A percentile compares a stretch with the other conserved stretches of the same genome.
phyloP scores from a whole-genome alignment of 2,797 vertebrate genomes.

The Mus minutoides region DNA sequence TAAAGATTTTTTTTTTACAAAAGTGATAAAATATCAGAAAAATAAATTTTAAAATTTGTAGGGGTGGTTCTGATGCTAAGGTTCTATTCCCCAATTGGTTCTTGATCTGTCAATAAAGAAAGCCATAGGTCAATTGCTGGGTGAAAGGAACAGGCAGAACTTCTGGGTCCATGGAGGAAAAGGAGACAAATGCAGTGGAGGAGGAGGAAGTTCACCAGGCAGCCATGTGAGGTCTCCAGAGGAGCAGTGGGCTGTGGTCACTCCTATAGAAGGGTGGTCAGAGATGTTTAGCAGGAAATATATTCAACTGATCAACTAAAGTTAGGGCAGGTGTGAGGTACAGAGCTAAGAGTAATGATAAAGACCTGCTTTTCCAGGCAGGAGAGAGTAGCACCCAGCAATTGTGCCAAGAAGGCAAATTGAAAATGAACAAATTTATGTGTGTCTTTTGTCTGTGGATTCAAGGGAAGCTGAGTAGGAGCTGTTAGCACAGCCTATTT shows the following conservation, averaged over 20 bases:
- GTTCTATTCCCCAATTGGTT: not conserved
- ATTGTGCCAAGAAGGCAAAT: not conserved
- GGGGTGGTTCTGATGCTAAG: not conserved
- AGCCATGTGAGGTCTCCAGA: not conserved
- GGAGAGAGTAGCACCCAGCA: not conserved
- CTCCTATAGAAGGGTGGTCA: not conserved
- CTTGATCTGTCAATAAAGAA: not conserved
- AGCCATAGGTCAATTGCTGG: not conserved
- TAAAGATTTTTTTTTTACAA: not conserved
- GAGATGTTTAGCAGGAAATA: not conserved
- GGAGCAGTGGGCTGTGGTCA: not conserved
- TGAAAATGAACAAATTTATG: not conserved
- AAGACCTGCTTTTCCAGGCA: not conserved
- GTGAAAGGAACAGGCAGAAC: not conserved
- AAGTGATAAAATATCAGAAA: not conserved
- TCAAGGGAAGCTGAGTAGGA: not conserved
- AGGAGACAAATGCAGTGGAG: not conserved
- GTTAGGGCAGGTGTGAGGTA: not conserved
- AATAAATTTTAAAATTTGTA: conserved; percentile 14
- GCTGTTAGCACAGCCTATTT: not conserved
- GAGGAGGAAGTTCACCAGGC: not conserved
- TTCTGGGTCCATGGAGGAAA: not conserved
- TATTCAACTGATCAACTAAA: not conserved
- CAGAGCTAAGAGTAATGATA: not conserved
- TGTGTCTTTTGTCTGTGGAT: not conserved